Percentiles rank a stretch among this genome's conserved stretches.
These are phyloP conservation scores for Leptura quadrifasciata DNA, from an alignment of 2,888 invertebrate genomes.

Conservation along the genomic window DNA sequence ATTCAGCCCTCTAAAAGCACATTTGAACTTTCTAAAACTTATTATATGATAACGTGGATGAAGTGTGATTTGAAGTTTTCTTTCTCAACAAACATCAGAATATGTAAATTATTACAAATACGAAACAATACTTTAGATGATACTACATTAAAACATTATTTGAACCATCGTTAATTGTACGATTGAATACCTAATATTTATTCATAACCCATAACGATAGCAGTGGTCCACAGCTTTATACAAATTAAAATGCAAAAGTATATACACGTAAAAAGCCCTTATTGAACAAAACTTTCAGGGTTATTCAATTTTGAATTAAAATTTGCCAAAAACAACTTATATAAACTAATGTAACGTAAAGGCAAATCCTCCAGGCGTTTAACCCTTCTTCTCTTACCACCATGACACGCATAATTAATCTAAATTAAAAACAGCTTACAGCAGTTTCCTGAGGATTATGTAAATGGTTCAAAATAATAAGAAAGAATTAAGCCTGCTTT, in stretches of 20 bases:
- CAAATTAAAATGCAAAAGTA: not conserved
- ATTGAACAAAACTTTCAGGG: not conserved
- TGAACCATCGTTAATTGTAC: not conserved
- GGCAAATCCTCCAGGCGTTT: not conserved
- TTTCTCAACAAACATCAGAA: not conserved
- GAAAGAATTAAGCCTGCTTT: conserved; percentile 11
- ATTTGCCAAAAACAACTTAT: not conserved
- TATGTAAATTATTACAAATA: not conserved
- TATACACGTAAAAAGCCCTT: too few relatives aligned
- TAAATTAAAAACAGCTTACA: conserved; percentile 5
- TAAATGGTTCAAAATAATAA: not conserved
- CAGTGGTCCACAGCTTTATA: not conserved
- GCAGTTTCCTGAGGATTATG: conserved; percentile 13
- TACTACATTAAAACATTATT: not conserved
- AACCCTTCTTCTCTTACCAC: not conserved
- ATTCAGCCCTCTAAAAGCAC: too few relatives aligned
- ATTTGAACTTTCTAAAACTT: too few relatives aligned
- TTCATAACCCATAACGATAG: not conserved
- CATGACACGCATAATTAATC: conserved; percentile 8
- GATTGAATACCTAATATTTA: not conserved
- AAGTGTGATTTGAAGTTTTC: too few relatives aligned
- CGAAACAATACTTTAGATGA: not conserved
- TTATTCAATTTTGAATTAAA: not conserved
- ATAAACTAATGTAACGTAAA: conserved; percentile 9
- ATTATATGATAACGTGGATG: too few relatives aligned